phyloP scores from a whole-genome alignment of 1,140 invertebrate genomes.

The Triops longicaudatus region DNA sequence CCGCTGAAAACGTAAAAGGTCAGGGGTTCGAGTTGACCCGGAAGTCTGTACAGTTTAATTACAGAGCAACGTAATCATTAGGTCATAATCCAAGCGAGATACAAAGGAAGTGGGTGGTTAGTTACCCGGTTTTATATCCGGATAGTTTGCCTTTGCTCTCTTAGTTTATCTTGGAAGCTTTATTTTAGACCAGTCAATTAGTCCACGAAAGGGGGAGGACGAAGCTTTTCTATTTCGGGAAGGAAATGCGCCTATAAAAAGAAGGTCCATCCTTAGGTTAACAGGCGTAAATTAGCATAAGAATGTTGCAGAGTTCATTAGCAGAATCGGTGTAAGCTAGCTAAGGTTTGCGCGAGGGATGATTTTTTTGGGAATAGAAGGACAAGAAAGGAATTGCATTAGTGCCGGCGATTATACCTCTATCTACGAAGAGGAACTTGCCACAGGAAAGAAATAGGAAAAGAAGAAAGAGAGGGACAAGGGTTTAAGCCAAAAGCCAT shows the following conservation, averaged over 20 bases:
- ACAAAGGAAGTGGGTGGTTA: neutral
- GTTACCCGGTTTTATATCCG: neutral
- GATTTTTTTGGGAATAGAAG: neutral
- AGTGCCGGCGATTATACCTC: neutral
- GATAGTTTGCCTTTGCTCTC: neutral
- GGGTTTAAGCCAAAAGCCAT: neutral
- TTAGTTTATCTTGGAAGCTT: neutral
- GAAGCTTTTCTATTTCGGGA: neutral
- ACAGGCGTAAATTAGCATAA: neutral
- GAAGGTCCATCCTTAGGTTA: neutral
- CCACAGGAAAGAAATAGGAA: neutral
- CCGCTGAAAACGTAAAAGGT: neutral
- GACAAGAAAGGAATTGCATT: neutral
- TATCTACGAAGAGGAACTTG: neutral
- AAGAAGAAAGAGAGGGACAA: neutral
- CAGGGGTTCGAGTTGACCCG: neutral
- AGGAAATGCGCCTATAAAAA: neutral
- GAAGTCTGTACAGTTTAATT: neutral
- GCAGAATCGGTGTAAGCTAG: neutral
- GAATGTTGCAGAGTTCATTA: slow-evolving; percentile 7
- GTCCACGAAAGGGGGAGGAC: neutral
- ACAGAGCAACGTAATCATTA: neutral
- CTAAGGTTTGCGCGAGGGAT: neutral
- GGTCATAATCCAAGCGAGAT: neutral
- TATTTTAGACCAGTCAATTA: slow-evolving; percentile 6